phyloP scores from a whole-genome alignment of 2,797 vertebrate species.

The Leptoclinus maculatus region DNA sequence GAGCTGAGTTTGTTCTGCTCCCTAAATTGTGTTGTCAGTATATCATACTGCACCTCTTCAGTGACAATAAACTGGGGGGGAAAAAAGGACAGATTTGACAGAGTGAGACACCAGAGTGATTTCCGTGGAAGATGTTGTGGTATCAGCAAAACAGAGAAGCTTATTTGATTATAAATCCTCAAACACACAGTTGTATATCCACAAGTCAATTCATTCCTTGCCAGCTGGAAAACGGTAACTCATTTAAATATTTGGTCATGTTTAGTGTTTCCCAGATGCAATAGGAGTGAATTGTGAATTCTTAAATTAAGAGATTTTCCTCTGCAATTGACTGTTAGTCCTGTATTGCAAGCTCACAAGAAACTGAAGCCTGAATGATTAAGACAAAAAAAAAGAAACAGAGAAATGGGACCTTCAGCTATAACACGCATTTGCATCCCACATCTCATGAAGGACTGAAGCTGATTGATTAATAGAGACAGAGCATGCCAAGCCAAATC shows the following conservation, averaged over 20 bases:
- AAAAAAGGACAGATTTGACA: constrained; percentile 43
- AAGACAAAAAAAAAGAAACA: background rate
- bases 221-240: constrained; percentile 22
- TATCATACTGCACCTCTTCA: constrained; percentile 52
- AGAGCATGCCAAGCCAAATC: constrained; percentile 86
- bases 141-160: constrained; percentile 32
- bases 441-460: constrained; percentile 74
- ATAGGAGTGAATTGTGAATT: constrained; percentile 13
- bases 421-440: constrained; percentile 81
- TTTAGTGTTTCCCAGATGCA: constrained; percentile 30
- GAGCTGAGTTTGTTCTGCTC: constrained; percentile 60
- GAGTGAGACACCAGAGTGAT: constrained; percentile 37
- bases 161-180: constrained; percentile 58
- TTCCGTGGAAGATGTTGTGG: constrained; percentile 26
- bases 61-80: constrained; percentile 47
- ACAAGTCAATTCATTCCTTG: constrained; percentile 40
- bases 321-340: constrained; percentile 34
- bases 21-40: constrained; percentile 69
- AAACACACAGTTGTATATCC: constrained; percentile 33
- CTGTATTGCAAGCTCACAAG: constrained; percentile 27
- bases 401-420: constrained; percentile 54
- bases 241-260: constrained; percentile 39
- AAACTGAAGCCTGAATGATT: constrained; percentile 18
- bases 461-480: constrained; percentile 89
- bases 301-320: constrained; percentile 11